Evolutionary conservation across 1,140 invertebrate genomes (phyloP).

Genomic region (Galleria mellonella): DNA sequence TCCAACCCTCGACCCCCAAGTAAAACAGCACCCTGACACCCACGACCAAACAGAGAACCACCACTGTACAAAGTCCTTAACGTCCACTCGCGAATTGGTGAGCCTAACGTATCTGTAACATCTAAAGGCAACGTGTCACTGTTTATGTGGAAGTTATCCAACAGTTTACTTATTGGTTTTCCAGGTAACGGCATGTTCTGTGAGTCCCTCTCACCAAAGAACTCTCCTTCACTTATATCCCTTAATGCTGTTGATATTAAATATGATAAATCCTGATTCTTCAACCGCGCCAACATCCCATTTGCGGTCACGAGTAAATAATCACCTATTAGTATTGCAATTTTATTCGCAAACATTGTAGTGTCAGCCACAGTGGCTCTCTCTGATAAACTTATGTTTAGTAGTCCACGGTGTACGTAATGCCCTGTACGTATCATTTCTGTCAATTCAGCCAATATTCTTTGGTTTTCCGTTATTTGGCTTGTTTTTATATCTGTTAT

Average conservation of each 20-base stretch:
- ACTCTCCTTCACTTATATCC: constrained; percentile 90
- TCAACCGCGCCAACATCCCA: constrained; percentile 84
- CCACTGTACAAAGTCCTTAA: constrained; percentile 84
- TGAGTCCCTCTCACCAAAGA: constrained; percentile 83
- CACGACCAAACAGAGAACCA: constrained; percentile 86
- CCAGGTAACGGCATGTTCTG: constrained; percentile 85
- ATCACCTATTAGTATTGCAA: constrained; percentile 92
- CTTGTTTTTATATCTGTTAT: constrained; percentile 21
- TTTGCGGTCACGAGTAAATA: constrained; percentile 90
- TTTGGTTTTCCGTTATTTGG: constrained; percentile 78
- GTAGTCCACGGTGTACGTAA: constrained; percentile 90
- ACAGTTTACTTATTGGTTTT: constrained; percentile 44
- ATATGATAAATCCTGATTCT: constrained; percentile 84
- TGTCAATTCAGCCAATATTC: constrained; percentile 90
- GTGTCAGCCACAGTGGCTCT: constrained; percentile 78
- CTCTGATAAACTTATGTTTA: constrained; percentile 79
- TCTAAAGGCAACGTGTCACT: constrained; percentile 53
- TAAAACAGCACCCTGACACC: constrained; percentile 86
- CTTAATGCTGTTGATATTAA: constrained; percentile 88
- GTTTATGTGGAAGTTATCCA: constrained; percentile 41
- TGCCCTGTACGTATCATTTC: constrained; percentile 97
- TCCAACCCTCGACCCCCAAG: constrained; percentile 80
- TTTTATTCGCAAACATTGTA: constrained; percentile 88
- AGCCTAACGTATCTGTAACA: constrained; percentile 74
- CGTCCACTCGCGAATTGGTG: constrained; percentile 86